Conservation (phyloP, 2,888 invertebrate species). For the Pilophorus perplexus region DNA sequence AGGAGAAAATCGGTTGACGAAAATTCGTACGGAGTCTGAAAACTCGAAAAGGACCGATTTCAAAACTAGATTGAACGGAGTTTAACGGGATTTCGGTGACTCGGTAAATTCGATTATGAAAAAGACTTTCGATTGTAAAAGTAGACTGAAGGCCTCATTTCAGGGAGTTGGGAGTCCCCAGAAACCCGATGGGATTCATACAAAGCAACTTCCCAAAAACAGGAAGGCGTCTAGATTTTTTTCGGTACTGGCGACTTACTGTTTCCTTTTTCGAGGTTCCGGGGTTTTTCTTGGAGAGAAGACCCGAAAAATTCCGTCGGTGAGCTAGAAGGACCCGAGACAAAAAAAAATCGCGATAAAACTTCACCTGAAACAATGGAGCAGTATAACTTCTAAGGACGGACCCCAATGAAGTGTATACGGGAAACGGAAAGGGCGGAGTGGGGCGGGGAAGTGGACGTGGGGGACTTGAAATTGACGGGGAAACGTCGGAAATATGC, state of each 20-base stretch:
- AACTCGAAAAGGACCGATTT: constrained; percentile 14
- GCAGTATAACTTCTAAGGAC: constrained; percentile 38
- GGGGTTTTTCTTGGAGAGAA: constrained; percentile 2
- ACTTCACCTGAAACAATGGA: constrained; percentile 33
- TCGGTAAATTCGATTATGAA: background rate
- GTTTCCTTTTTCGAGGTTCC: constrained; percentile 7
- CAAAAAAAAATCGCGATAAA: constrained; percentile 20
- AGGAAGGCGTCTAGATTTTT: too few species aligned
- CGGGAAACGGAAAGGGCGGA: constrained; percentile 12
- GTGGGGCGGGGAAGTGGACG: constrained; percentile 1
- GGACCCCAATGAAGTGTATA: constrained; percentile 38
- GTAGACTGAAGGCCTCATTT: constrained; percentile 34
- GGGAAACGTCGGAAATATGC: background rate
- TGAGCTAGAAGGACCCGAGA: constrained; percentile 10
- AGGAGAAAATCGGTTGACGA: too few species aligned
- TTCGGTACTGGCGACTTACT: too few species aligned
- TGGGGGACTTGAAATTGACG: background rate
- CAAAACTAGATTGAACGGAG: background rate
- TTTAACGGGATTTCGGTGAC: constrained; percentile 2
- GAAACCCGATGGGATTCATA: constrained; percentile 32
- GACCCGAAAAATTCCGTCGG: constrained; percentile 12
- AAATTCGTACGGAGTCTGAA: too few species aligned
- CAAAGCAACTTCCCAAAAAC: background rate
- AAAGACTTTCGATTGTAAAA: constrained; percentile 31
- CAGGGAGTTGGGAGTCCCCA: constrained; percentile 8